Evolutionary conservation across 2,888 invertebrate species (phyloP).

Genomic region (Dynastes tityus): DNA sequence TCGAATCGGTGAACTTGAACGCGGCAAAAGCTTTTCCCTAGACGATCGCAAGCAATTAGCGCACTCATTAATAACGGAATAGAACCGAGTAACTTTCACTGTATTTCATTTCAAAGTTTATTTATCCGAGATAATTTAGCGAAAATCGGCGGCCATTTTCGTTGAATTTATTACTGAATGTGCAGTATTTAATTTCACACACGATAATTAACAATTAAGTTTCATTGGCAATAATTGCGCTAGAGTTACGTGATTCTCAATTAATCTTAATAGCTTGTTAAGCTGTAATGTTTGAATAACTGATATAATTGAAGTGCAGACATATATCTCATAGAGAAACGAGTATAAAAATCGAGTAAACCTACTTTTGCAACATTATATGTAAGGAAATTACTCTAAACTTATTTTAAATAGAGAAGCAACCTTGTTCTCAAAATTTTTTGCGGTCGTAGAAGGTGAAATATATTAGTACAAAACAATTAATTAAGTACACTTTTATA

Average conservation of each 20-base stretch:
- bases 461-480: too few species aligned
- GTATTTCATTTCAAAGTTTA: slow-evolving; percentile 14
- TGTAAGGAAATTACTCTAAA: too few species aligned
- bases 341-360: too few species aligned
- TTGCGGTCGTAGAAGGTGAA: too few species aligned
- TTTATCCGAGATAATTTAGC: slow-evolving; percentile 2
- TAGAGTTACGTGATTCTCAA: slow-evolving; percentile 2
- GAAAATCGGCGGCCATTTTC: neutral
- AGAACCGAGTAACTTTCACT: slow-evolving; percentile 30
- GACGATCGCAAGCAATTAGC: slow-evolving; percentile 14
- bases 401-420: too few species aligned
- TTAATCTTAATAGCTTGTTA: slow-evolving; percentile 2
- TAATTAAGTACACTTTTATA: too few species aligned
- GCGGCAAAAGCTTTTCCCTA: slow-evolving; percentile 7
- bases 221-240: neutral
- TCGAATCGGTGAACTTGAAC: slow-evolving; percentile 31
- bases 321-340: too few species aligned
- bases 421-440: too few species aligned
- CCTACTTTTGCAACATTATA: too few species aligned
- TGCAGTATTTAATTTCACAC: slow-evolving; percentile 20
- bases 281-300: too few species aligned
- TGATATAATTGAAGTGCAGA: too few species aligned
- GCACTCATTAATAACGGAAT: slow-evolving; percentile 7
- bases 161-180: slow-evolving; percentile 5
- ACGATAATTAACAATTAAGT: slow-evolving; percentile 4